Conservation (phyloP, 2,888 invertebrate genomes). For the Pinctada fucata region DNA sequence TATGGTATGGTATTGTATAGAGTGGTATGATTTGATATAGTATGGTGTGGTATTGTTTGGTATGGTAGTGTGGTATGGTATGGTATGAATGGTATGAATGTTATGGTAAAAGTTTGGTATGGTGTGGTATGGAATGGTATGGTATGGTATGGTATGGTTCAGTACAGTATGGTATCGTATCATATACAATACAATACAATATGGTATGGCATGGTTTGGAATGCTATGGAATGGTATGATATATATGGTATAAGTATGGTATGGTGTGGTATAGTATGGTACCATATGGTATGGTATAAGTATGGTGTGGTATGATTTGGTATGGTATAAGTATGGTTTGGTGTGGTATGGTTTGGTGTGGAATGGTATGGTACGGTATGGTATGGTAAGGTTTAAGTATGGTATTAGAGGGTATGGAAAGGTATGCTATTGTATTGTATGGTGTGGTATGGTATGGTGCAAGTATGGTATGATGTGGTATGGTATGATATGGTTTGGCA, state of each 20-base stretch:
- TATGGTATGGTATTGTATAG: neutral
- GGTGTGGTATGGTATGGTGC: neutral
- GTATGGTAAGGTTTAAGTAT: neutral
- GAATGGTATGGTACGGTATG: neutral
- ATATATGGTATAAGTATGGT: neutral
- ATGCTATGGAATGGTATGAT: neutral
- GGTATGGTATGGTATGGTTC: neutral
- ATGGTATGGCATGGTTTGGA: neutral
- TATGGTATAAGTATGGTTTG: neutral
- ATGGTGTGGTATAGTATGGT: neutral
- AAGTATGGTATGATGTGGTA: neutral
- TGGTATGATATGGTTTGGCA: neutral
- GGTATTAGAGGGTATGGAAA: neutral
- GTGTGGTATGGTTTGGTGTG: neutral
- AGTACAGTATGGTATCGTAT: neutral
- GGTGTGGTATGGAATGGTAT: neutral
- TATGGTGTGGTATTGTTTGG: neutral
- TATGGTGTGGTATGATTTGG: too few species aligned
- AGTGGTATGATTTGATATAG: neutral
- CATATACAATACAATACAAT: neutral
- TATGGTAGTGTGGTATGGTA: neutral
- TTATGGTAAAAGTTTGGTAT: neutral
- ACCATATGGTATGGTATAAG: neutral
- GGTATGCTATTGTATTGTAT: neutral
- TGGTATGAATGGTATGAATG: neutral